Conservation (phyloP, 2,888 invertebrate species). For the Nephrotoma flavescens region DNA sequence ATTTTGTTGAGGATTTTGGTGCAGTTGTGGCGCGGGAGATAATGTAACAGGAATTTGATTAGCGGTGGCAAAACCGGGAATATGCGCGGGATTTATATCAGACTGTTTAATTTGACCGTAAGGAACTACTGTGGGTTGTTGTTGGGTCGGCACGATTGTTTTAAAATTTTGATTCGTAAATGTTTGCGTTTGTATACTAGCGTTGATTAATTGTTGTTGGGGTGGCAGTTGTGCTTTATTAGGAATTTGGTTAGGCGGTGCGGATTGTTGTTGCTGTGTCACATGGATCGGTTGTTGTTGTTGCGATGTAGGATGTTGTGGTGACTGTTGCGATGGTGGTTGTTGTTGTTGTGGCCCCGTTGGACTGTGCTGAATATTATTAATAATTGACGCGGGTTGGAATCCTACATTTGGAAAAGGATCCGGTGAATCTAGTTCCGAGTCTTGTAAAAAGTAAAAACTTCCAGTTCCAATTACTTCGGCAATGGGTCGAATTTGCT, state of each 20-base stretch:
- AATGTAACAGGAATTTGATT: conserved; percentile 21
- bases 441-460: conserved; percentile 78
- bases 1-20: conserved; percentile 4
- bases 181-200: conserved; percentile 60
- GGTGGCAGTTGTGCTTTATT: conserved; percentile 12
- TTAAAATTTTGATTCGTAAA: conserved; percentile 73
- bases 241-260: neutral
- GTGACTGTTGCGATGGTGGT: conserved; percentile 7
- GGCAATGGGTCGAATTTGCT: conserved; percentile 47
- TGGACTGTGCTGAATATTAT: conserved; percentile 2
- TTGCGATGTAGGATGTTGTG: conserved; percentile 8
- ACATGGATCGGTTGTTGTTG: conserved; percentile 13
- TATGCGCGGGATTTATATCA: conserved; percentile 7
- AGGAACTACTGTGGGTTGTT: conserved; percentile 38
- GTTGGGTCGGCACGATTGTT: conserved; percentile 23
- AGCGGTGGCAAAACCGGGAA: conserved; percentile 18
- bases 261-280: conserved; percentile 10
- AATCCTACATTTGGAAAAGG: conserved; percentile 18
- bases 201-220: conserved; percentile 17
- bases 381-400: neutral
- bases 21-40: conserved; percentile 7
- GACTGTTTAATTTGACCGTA: conserved; percentile 33
- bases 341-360: conserved; percentile 12
- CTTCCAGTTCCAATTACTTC: conserved; percentile 64
- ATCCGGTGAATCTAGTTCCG: conserved; percentile 68